Evolutionary conservation across 64 coral and sea anemone species (phyloP).

Genomic region (Pocillopora verrucosa): DNA sequence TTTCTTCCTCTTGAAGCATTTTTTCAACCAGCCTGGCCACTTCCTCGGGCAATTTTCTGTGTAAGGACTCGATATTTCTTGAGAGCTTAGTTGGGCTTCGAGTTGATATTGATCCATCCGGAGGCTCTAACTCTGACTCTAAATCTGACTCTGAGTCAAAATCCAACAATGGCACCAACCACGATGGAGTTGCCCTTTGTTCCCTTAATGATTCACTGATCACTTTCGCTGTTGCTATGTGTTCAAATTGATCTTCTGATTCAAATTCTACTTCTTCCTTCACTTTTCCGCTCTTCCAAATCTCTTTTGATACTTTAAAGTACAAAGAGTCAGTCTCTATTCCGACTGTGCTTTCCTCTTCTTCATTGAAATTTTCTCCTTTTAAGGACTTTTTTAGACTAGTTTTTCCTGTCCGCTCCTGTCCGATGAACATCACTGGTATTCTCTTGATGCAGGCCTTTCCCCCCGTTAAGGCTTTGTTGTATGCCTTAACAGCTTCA

Average conservation of each 20-base stretch:
- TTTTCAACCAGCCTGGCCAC: neutral
- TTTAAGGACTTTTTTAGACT: neutral
- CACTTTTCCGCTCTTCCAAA: neutral
- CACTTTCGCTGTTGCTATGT: neutral
- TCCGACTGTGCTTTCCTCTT: neutral
- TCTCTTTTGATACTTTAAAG: neutral
- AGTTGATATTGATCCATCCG: too few species aligned
- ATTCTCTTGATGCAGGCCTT: neutral
- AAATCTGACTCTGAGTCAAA: too few species aligned
- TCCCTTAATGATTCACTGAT: neutral
- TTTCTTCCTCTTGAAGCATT: neutral
- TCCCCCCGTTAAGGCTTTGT: neutral
- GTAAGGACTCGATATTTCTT: too few species aligned
- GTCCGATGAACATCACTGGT: constrained; percentile 5
- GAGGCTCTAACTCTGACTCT: neutral
- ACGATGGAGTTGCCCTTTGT: too few species aligned
- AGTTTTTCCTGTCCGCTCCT: neutral
- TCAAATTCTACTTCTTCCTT: neutral
- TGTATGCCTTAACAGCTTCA: neutral
- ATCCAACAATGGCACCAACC: too few species aligned
- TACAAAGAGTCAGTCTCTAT: neutral
- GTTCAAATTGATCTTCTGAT: neutral
- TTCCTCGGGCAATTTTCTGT: neutral
- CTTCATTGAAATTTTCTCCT: neutral
- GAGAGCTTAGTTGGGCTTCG: too few species aligned